Base-by-base conservation (phyloP, 64 coral and sea anemone genomes). In the Montipora cactus region DNA sequence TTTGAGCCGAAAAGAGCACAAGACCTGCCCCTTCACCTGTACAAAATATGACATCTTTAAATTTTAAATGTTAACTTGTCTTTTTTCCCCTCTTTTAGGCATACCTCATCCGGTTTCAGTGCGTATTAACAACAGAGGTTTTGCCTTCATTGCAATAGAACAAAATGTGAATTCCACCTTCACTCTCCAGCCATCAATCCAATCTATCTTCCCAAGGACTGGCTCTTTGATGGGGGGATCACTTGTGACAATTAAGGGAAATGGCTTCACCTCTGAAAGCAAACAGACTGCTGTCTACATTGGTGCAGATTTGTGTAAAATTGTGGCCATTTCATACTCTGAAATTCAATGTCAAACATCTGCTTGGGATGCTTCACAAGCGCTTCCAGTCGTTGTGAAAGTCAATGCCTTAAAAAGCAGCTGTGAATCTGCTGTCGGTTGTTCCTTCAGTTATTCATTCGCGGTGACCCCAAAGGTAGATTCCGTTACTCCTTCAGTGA, bases 41-140 rank as follows among this genome's bases (percentile, higher is more conserved):
- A 10, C 52, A 7, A 55, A 55, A 5, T 5, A 55, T 55, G 10
- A 55, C 52, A 55, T 55, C 10, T 55, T 55, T 67, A 67, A 67
- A 71, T 21, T n/a, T n/a, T 71, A 20, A 15, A 21, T n/a, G 21
- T 20, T 5, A 21, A 2, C 2, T 18, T 76, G 1, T 53, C 22
- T 67, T 47, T 14, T 59, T 20, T 20, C 6, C 14, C 46, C 8
- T 78, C 46, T 52, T 52, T 44, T 11, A 91, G 89, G 94, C 44
- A 14, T 79, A 74, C 76, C 89, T 2, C 77, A 95, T 74, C 44
- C 68, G 20, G 73, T 95, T 20, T 85, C n/a, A 7, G 89, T 95
- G 10, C 71, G 81, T 7, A 81, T 91, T 3, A 86, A 91, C 11
- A 95, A 95, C 82, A 81, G 89, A 51, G 94, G 94, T 7, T 77